Conservation (phyloP, 2,113 vertebrate species). For the Cyphomyrus discorhynchus region DNA sequence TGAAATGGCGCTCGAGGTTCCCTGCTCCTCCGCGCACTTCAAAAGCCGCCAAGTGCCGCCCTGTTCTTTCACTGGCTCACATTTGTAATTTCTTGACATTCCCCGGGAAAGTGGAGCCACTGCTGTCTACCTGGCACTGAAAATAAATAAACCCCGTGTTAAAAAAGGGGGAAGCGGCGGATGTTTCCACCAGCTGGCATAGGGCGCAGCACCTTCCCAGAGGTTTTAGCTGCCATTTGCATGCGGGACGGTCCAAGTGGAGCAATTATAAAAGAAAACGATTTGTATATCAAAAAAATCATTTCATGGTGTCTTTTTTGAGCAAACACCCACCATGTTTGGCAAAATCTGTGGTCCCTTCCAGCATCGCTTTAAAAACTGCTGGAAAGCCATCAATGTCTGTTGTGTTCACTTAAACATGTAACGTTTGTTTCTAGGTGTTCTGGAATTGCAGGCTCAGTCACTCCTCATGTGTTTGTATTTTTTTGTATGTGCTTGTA, state of each 20-base stretch:
- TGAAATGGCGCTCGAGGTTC: neutral
- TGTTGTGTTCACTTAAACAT: neutral
- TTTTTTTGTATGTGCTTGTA: neutral
- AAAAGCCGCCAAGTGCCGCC: neutral
- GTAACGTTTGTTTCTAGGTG: neutral
- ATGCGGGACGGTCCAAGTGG: neutral
- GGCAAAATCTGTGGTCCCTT: neutral
- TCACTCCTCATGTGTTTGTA: neutral
- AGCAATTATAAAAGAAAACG: neutral
- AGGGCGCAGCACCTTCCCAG: neutral
- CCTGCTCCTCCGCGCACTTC: neutral
- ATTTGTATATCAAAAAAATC: neutral
- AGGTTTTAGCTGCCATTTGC: neutral
- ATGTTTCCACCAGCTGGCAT: neutral
- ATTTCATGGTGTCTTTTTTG: neutral
- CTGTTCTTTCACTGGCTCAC: neutral
- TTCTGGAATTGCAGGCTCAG: neutral
- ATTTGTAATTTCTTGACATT: neutral
- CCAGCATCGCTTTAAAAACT: neutral
- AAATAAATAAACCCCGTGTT: slow-evolving; percentile 3
- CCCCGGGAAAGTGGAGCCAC: neutral
- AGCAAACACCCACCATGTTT: neutral
- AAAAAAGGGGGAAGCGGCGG: neutral
- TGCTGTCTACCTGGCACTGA: neutral
- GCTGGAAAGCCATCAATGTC: neutral